These are phyloP conservation scores for Centropristis striata DNA, from an alignment of 2,113 vertebrate genomes.

Conservation along the genomic window DNA sequence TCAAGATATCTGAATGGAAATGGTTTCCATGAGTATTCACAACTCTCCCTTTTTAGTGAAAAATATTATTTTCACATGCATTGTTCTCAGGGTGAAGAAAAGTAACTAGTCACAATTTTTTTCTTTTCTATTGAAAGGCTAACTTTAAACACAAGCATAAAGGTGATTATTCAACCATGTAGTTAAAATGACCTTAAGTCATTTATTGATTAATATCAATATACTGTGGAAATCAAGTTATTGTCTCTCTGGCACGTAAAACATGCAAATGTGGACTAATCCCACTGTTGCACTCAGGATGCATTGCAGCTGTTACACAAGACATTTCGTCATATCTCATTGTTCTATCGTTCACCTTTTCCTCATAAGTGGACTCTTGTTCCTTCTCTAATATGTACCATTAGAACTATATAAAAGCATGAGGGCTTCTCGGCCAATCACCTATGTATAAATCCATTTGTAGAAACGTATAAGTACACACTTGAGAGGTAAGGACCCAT, in stretches of 20 bases:
- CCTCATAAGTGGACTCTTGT: constrained; percentile 16
- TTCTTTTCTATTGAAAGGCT: too few species aligned
- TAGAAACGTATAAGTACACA: constrained; percentile 11
- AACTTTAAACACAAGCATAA: not conserved
- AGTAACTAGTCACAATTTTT: too few species aligned
- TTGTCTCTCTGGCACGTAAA: not conserved
- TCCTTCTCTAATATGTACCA: not conserved
- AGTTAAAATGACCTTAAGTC: too few species aligned
- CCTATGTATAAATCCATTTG: constrained; percentile 30
- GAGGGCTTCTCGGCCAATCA: not conserved
- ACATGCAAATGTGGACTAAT: not conserved
- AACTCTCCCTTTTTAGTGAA: too few species aligned
- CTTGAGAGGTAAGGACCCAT: constrained; percentile 48
- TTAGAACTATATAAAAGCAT: constrained; percentile 4
- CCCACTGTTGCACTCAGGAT: not conserved
- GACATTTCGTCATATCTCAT: not conserved
- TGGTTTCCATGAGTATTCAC: too few species aligned
- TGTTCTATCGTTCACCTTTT: constrained; percentile 12
- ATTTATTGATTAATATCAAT: too few species aligned
- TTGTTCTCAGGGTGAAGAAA: too few species aligned
- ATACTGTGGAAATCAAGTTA: not conserved
- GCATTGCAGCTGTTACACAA: constrained; percentile 15
- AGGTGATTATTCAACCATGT: not conserved
- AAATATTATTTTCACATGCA: too few species aligned
- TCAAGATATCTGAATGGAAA: too few species aligned